Evolutionary conservation across 2,797 vertebrate species (phyloP).

Genomic region (Phoxinus dragarum): DNA sequence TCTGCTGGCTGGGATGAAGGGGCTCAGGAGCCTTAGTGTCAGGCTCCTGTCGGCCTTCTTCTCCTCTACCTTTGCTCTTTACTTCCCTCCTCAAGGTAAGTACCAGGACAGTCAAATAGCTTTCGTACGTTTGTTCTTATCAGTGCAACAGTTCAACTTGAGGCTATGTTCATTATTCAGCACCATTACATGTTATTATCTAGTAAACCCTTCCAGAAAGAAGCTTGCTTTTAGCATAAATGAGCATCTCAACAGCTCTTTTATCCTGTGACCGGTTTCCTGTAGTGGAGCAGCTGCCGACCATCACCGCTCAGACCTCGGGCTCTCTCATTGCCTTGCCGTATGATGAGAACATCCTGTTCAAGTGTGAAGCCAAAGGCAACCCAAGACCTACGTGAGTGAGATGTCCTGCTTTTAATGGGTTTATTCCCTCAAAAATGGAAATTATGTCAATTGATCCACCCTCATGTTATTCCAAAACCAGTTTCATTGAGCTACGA

Average conservation of each 20-base stretch:
- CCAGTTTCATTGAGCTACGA: background rate
- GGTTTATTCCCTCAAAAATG: background rate
- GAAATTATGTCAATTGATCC: background rate
- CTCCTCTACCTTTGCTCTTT: constrained; percentile 60
- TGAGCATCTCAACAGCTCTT: constrained; percentile 12
- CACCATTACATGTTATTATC: background rate
- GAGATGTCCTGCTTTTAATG: background rate
- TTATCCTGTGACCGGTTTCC: constrained; percentile 45
- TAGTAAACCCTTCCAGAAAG: constrained; percentile 6
- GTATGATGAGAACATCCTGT: constrained; percentile 81
- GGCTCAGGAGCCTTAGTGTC: constrained; percentile 64
- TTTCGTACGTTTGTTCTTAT: constrained; percentile 10
- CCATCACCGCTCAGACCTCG: constrained; percentile 82
- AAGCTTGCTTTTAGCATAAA: constrained; percentile 8
- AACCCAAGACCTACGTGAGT: constrained; percentile 92
- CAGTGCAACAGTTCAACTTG: background rate
- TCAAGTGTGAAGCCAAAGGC: constrained; percentile 90
- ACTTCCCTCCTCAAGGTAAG: constrained; percentile 77
- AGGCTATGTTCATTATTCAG: constrained; percentile 4
- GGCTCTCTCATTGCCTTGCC: constrained; percentile 84
- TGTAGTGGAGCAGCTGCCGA: constrained; percentile 91
- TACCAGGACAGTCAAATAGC: background rate
- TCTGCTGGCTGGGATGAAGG: constrained; percentile 69
- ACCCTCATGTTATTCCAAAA: background rate
- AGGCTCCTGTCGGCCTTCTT: constrained; percentile 71